These are phyloP conservation scores for Pampusana beccarii DNA, from an alignment of 2,113 vertebrate species.

Conservation along the genomic window DNA sequence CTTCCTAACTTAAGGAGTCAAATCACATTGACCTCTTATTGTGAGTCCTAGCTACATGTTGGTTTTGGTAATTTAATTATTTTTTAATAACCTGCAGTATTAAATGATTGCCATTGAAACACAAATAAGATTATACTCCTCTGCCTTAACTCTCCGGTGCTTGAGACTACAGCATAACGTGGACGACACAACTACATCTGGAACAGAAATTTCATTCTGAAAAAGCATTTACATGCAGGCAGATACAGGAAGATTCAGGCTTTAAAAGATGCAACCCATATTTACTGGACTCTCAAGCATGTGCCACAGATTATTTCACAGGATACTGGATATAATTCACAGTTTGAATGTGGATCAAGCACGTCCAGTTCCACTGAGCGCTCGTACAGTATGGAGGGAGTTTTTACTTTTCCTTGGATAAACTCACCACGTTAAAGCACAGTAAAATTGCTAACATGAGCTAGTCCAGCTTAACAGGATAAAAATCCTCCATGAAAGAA, in stretches of 20 bases:
- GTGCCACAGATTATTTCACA: neutral
- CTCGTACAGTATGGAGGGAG: neutral
- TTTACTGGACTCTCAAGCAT: neutral
- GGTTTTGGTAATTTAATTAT: conserved; percentile 69
- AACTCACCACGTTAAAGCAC: neutral
- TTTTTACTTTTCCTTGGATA: conserved; percentile 1
- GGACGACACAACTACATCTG: neutral
- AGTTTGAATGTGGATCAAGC: neutral
- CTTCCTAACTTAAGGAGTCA: conserved; percentile 39
- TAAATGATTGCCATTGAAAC: conserved; percentile 65
- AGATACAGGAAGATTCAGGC: neutral
- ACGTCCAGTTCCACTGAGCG: neutral
- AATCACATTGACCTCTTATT: conserved; percentile 57
- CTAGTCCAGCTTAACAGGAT: neutral
- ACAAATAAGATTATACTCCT: conserved; percentile 59
- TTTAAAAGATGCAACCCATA: neutral
- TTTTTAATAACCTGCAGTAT: conserved; percentile 69
- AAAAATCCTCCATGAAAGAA: neutral
- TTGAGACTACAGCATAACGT: neutral
- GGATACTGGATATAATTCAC: neutral
- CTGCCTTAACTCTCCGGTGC: neutral
- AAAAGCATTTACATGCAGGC: neutral
- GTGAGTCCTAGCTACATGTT: conserved; percentile 40
- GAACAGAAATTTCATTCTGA: conserved; percentile 20
- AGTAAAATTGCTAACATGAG: neutral